Conservation (phyloP, 1,140 invertebrate genomes). For the Rhyacophila brunnea region DNA sequence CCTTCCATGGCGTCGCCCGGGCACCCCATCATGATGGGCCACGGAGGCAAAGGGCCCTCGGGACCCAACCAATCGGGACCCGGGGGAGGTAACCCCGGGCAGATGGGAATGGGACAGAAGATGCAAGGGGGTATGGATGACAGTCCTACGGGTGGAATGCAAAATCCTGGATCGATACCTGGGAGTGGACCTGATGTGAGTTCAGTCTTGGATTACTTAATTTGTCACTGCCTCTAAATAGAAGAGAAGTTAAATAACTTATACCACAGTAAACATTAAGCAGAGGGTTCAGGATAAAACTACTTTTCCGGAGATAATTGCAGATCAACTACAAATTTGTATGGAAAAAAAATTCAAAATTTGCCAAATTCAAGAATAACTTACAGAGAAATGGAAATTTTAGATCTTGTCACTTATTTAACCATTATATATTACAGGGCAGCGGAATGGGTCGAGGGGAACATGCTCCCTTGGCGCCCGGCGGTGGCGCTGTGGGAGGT, state of each 20-base stretch:
- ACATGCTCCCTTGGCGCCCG: conserved; percentile 48
- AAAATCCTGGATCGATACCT: conserved; percentile 12
- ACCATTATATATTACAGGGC: conserved; percentile 17
- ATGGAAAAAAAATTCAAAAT: too few relatives aligned
- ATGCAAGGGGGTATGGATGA: conserved; percentile 22
- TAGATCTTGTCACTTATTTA: too few relatives aligned
- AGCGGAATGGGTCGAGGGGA: conserved; percentile 39
- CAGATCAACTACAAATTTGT: too few relatives aligned
- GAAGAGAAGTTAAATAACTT: too few relatives aligned
- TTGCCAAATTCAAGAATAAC: too few relatives aligned
- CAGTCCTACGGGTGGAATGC: conserved; percentile 23
- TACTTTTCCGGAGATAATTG: too few relatives aligned
- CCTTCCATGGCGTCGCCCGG: conserved; percentile 26
- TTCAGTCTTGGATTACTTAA: too few relatives aligned
- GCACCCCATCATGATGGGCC: conserved; percentile 14
- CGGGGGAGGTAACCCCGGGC: conserved; percentile 40
- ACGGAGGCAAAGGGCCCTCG: conserved; percentile 40
- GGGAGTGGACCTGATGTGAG: conserved; percentile 21
- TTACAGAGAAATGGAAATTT: too few relatives aligned
- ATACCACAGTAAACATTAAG: too few relatives aligned
- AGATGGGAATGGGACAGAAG: conserved; percentile 18
- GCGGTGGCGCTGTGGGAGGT: conserved; percentile 44
- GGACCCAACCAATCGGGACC: conserved; percentile 32
- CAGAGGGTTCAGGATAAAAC: too few relatives aligned
- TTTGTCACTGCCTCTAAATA: too few relatives aligned